phyloP scores from a whole-genome alignment of 2,113 vertebrate species.

The Equus quagga region DNA sequence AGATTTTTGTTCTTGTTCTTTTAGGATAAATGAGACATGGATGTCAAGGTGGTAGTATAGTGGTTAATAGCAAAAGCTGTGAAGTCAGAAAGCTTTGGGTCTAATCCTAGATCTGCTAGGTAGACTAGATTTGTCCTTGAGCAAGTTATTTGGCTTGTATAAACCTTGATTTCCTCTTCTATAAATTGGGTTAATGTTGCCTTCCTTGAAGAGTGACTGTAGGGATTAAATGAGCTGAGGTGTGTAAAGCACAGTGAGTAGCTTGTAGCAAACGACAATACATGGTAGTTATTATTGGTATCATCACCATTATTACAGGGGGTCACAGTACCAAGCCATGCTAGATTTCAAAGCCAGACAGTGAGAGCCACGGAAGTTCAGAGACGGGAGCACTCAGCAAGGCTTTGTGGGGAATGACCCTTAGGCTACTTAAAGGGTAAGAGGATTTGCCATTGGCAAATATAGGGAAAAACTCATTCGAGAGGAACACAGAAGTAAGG shows the following conservation, averaged over 20 bases:
- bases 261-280: neutral
- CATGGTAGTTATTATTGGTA: too few species aligned
- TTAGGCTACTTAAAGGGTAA: neutral
- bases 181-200: neutral
- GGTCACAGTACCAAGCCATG: neutral
- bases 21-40: neutral
- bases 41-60: neutral
- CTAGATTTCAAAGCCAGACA: neutral
- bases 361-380: neutral
- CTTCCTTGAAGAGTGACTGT: neutral
- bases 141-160: constrained; percentile 13
- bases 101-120: neutral
- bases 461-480: neutral
- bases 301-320: neutral
- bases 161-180: neutral
- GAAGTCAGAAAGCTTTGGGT: neutral
- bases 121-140: constrained; percentile 7
- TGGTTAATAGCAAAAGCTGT: constrained; percentile 14
- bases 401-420: neutral
- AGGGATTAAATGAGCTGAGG: neutral
- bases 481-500: neutral
- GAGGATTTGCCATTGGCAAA: neutral
- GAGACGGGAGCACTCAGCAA: neutral
- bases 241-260: neutral
- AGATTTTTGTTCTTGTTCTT: constrained; percentile 39